These are phyloP conservation scores for Sarcoramphus papa DNA, from an alignment of 2,797 vertebrate species.

Conservation along the genomic window DNA sequence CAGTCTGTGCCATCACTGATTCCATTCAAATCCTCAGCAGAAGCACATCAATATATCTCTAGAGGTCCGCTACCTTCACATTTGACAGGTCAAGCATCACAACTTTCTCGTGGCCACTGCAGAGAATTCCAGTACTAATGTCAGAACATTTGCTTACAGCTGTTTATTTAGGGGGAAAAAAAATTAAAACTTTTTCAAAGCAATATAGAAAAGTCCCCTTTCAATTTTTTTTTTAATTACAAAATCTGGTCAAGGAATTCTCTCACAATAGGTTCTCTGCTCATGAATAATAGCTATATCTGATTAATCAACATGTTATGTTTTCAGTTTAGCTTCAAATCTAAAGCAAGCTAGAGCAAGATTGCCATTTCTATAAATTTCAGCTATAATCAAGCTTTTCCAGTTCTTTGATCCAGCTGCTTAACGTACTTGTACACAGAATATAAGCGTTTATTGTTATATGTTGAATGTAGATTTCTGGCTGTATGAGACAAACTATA, in stretches of 20 bases:
- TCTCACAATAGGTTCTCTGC: neutral
- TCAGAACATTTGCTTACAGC: neutral
- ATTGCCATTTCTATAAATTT: constrained; percentile 70
- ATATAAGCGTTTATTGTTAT: constrained; percentile 69
- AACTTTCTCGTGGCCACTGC: neutral
- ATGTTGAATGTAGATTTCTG: constrained; percentile 70
- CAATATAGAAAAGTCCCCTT: neutral
- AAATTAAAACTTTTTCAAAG: neutral
- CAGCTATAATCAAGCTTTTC: constrained; percentile 72
- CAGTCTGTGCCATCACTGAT: neutral
- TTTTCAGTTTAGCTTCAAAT: constrained; percentile 75
- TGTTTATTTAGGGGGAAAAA: neutral
- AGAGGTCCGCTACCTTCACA: neutral
- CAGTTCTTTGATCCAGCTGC: constrained; percentile 68
- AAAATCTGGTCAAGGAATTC: neutral
- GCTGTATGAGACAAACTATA: constrained; percentile 74
- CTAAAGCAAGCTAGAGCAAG: constrained; percentile 60
- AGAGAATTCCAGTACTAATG: neutral
- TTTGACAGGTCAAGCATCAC: neutral
- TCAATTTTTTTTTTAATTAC: neutral
- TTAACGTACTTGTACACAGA: constrained; percentile 72
- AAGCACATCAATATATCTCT: neutral
- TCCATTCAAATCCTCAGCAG: neutral
- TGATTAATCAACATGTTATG: neutral
- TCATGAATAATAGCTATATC: neutral